Conservation (phyloP, 2,113 vertebrate genomes). For the Eclectus roratus region DNA sequence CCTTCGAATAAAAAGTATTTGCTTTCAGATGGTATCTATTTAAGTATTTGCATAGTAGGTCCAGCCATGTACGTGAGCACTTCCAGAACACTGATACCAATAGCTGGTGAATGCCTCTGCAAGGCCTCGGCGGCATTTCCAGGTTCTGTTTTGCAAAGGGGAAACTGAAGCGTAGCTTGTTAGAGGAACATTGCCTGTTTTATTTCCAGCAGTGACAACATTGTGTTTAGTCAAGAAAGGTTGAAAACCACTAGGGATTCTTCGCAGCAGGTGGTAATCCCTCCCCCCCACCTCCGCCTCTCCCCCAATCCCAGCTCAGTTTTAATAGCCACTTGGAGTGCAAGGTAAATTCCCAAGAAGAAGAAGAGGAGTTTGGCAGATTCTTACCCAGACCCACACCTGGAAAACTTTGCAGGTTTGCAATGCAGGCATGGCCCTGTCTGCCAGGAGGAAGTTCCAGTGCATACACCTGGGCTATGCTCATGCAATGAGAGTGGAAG, state of each 20-base stretch:
- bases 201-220: rapidly evolving
- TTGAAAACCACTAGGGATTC: background rate
- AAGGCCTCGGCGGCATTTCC: background rate
- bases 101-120: background rate
- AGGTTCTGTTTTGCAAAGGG: background rate
- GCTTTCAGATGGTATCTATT: conserved; percentile 26
- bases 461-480: background rate
- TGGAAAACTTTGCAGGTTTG: background rate
- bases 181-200: background rate
- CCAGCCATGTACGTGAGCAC: background rate
- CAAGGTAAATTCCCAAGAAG: background rate
- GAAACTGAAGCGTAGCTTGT: background rate
- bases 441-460: conserved; percentile 27
- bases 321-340: rapidly evolving
- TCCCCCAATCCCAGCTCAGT: background rate
- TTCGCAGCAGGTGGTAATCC: background rate
- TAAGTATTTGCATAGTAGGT: conserved; percentile 26
- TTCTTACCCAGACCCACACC: background rate
- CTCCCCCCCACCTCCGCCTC: background rate
- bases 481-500: background rate
- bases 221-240: background rate
- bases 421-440: background rate
- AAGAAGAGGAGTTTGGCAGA: background rate
- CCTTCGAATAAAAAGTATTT: conserved; percentile 23
- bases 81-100: background rate